A percentile compares a stretch with the other conserved stretches of the same genome.
These are phyloP conservation scores for Caenorhabditis becei DNA, from an alignment of 2,888 invertebrate species.

Conservation along the genomic window DNA sequence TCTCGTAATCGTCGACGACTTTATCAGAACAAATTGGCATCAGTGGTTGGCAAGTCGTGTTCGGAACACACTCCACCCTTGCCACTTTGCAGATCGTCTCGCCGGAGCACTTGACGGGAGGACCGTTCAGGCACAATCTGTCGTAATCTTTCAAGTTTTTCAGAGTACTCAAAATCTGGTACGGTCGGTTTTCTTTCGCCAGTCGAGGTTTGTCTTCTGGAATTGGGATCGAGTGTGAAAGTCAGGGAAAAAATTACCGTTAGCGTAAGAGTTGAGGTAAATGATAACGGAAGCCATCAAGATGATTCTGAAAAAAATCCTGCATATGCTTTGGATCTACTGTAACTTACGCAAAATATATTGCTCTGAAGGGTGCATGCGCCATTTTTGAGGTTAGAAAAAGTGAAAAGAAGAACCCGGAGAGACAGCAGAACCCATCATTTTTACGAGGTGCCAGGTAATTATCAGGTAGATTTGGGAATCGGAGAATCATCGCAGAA, in stretches of 20 bases:
- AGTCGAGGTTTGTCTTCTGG: conserved; percentile 34
- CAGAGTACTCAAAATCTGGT: conserved; percentile 26
- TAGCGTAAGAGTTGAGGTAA: conserved; percentile 37
- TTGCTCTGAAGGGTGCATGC: conserved; percentile 16
- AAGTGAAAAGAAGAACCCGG: neutral
- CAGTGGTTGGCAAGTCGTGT: conserved; percentile 28
- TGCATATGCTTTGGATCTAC: neutral
- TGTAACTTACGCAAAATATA: conserved; percentile 34
- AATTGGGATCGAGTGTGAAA: neutral
- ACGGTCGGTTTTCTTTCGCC: conserved; percentile 43
- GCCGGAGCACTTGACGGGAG: conserved; percentile 20
- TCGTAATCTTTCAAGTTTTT: conserved; percentile 41
- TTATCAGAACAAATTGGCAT: conserved; percentile 40
- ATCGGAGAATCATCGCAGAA: conserved; percentile 42
- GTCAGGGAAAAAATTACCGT: conserved; percentile 6
- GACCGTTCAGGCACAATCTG: conserved; percentile 37
- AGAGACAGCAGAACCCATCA: conserved; percentile 15
- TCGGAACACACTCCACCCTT: conserved; percentile 7
- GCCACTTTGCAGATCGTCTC: conserved; percentile 44
- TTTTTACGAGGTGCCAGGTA: conserved; percentile 18
- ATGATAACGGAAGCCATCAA: conserved; percentile 22
- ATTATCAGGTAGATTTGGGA: neutral
- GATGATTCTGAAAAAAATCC: conserved; percentile 20
- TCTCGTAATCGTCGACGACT: conserved; percentile 29
- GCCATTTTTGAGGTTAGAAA: neutral